Percentiles rank a stretch among this genome's conserved stretches.
Evolutionary conservation across 2,113 vertebrate species (phyloP).

Genomic region (Athene noctua): DNA sequence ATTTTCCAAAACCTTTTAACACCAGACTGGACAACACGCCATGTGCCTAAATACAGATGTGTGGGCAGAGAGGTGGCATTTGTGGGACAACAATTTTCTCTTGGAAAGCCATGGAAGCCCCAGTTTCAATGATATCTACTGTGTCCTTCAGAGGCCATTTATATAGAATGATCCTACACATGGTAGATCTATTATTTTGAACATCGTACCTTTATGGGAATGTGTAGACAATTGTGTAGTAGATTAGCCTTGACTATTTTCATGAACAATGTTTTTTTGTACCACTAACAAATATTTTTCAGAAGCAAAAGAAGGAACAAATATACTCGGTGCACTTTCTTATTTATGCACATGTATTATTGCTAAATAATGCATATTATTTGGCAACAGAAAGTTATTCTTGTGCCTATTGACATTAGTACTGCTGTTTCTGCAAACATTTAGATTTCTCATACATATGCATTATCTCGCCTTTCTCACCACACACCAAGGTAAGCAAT

Average conservation of each 20-base stretch:
- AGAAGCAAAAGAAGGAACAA: not conserved
- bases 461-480: not conserved
- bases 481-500: constrained; percentile 21
- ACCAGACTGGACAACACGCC: not conserved
- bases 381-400: constrained; percentile 27
- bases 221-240: not conserved
- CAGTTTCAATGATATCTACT: not conserved
- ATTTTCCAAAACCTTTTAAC: not conserved
- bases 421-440: constrained; percentile 48
- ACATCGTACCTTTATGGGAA: not conserved
- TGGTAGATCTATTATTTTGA: not conserved
- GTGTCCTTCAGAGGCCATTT: not conserved
- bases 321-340: not conserved
- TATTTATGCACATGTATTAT: constrained; percentile 25
- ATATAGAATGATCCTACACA: not conserved
- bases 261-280: not conserved
- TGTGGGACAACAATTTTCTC: not conserved
- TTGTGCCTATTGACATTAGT: constrained; percentile 39
- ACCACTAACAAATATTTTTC: not conserved
- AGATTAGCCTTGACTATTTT: constrained; percentile 16
- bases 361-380: constrained; percentile 40
- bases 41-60: not conserved
- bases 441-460: constrained; percentile 16
- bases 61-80: not conserved
- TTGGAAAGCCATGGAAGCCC: not conserved